Percentiles rank a stretch among this genome's conserved stretches.
phyloP scores from a whole-genome alignment of 1,140 invertebrate species.

The Pseudomyrmex flavicornis region DNA sequence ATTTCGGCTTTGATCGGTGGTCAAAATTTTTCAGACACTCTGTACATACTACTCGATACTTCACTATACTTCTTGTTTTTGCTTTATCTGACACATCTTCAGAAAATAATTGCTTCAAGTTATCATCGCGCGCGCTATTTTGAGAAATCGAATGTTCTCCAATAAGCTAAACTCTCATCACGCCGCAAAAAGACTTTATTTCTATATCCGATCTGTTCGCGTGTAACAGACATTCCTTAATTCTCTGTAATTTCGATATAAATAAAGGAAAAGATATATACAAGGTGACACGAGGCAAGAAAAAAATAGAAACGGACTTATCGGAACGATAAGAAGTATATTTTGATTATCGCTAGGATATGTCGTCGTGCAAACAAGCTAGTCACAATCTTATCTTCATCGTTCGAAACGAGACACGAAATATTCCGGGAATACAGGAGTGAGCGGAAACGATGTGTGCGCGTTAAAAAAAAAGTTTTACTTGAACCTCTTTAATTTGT shows the following conservation, averaged over 20 bases:
- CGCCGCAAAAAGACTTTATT: no score
- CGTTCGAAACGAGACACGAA: conserved; percentile 4
- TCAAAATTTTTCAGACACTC: no score
- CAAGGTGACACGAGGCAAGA: background rate
- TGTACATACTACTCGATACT: no score
- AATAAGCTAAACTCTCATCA: no score
- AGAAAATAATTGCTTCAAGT: no score
- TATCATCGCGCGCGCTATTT: background rate
- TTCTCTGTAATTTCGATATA: background rate
- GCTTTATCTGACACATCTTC: no score
- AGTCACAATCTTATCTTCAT: conserved; percentile 33
- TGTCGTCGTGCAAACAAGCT: conserved; percentile 22
- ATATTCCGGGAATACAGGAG: background rate
- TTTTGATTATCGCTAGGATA: conserved; percentile 18
- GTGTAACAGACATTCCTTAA: background rate
- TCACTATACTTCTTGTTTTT: no score
- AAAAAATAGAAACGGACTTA: background rate
- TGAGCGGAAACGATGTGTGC: background rate
- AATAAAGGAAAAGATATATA: background rate
- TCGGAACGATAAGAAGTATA: background rate
- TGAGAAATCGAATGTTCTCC: no score
- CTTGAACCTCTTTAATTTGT: conserved; percentile 14
- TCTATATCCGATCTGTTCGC: background rate
- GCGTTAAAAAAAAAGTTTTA: conserved; percentile 25
- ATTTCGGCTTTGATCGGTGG: no score